phyloP scores from a whole-genome alignment of 2,888 invertebrate genomes.

The Glyphotaelius pellucidus region DNA sequence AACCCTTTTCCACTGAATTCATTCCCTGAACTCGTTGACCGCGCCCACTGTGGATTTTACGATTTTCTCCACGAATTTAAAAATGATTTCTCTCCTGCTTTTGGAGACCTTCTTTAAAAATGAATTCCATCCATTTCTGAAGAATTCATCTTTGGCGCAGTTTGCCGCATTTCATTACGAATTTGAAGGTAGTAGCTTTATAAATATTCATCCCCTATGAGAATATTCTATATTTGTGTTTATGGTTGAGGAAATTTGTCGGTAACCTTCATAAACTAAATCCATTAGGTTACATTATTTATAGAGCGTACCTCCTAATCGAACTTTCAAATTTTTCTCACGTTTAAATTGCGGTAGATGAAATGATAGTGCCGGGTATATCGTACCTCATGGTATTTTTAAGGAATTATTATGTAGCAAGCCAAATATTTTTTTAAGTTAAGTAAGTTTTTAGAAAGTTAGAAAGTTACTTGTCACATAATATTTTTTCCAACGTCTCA shows the following conservation, averaged over 20 bases:
- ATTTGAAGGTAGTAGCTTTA: neutral
- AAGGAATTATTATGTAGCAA: too few species aligned
- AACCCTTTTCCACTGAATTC: slow-evolving; percentile 17
- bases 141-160: slow-evolving; percentile 32
- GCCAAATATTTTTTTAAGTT: too few species aligned
- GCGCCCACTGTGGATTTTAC: neutral
- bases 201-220: slow-evolving; percentile 3
- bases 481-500: neutral
- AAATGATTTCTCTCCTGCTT: slow-evolving; percentile 3
- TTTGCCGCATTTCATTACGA: slow-evolving; percentile 36
- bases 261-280: neutral
- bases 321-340: neutral
- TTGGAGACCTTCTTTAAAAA: neutral
- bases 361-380: neutral
- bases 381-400: too few species aligned
- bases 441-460: too few species aligned
- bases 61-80: slow-evolving; percentile 14
- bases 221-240: neutral
- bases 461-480: neutral
- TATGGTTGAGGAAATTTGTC: neutral
- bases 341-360: neutral
- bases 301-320: neutral
- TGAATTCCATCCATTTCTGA: neutral
- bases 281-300: neutral
- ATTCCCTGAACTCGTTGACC: neutral